Evolutionary conservation across 2,113 vertebrate genomes (phyloP), one percentile per base, ranked within the genome.

Genomic region (Rhodinocichla rosea): DNA sequence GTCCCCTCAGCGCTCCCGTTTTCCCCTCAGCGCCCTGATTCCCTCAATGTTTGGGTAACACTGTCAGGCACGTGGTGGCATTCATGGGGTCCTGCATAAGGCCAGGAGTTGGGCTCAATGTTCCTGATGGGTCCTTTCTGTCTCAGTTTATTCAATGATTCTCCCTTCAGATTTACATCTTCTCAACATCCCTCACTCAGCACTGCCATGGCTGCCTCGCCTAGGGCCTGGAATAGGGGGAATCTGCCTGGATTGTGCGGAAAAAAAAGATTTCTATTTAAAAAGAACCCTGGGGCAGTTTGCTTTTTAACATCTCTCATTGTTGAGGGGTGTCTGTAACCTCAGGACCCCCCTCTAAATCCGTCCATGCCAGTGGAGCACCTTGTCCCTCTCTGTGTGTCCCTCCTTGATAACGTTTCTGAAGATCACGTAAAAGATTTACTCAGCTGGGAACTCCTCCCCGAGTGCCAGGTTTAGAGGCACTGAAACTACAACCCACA

Each of bases 301-400:
- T n/a, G 32, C 4, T 65, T 74, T 90, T 50, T 37, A 50, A 28
- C 1, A 3, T 23, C 8, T 75, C 6, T 47, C 1, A 1, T 42
- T 23, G 33, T 23, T 40, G 28, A 10, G 1, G 3, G 13, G 24
- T 15, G 6, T 15, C 32, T 32, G 0, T 8, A 32, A 28, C 12
- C 3, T 7, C 40, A 30, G 39, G 22, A 65, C 1, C 6, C 32
- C 8, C 4, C 16, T 62, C 45, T 26, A 6, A 26, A 40, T 22
- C 9, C 20, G 11, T 37, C 45, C 32, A 16, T 10, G 30, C 40
- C 8, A 4, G 16, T 18, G 62, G 3, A 57, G 10, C 18, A 13
- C 15, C 40, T 42, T 11, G 23, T 27, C 60, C 28, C 16, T 39
- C 1, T 0, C 30, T 21, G 26, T 3, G 2, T 14, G 30, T 16